Evolutionary conservation across 1,140 invertebrate species (phyloP), one percentile per base, ranked within the genome.

Genomic region (Drosophila mauritiana): DNA sequence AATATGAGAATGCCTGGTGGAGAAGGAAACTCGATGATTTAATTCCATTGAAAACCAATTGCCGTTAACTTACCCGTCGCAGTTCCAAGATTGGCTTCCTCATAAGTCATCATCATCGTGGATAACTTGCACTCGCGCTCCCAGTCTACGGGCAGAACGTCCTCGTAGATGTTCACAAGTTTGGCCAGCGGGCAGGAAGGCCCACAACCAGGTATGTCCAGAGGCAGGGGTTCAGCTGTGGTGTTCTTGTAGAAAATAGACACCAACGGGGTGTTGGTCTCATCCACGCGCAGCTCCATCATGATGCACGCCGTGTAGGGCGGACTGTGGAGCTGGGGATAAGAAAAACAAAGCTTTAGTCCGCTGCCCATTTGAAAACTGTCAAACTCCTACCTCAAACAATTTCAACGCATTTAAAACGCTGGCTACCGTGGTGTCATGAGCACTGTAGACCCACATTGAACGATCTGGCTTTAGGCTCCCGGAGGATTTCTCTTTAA

Each of bases 381-480:
- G 0, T 6, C 4, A 20, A 46, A 48, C 27, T 11, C 57, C 64
- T 57, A 93, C 93, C 57, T 98, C 94, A 90, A 95, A 98, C 4
- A 97, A 76, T 13, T 94, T 94, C 27, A 98, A 91, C 0, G 95
- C 93, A 89, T 95, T 95, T 4, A 98, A 93, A 31, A 98, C 78
- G 78, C 95, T 96, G 0, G 96, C 95, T 8, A 98, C 90, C 0
- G 96, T 98, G 4, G 95, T 95, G 91, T 98, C 97, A 91, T 98
- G 97, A 27, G 94, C 96, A 82, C 96, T 97, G 80, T 96, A 97
- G 22, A 97, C 93, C 82, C 94, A 95, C 48, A 97, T 68, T 76
- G 95, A 96, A 36, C 94, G 93, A 70, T 94, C 82, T 5, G 94
- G 93, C 1, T 79, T 73, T 25, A 94, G 68, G 57, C 77, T 73